These are phyloP conservation scores for Empidonax alnorum DNA, from an alignment of 2,113 vertebrate genomes.

Conservation along the genomic window DNA sequence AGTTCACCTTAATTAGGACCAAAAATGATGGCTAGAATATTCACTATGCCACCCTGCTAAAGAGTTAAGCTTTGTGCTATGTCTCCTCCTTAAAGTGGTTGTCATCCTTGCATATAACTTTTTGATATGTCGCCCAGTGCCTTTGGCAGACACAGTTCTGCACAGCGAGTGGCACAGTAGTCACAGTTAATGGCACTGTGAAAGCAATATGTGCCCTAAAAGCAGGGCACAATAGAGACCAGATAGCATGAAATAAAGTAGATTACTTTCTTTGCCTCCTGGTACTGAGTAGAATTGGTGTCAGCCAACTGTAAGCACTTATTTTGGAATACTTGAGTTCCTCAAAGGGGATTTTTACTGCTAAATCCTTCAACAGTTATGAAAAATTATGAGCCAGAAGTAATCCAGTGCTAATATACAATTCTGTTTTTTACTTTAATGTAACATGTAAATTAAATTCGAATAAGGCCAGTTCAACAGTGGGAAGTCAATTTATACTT, in stretches of 20 bases:
- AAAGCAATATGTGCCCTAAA: neutral
- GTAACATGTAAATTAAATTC: slow-evolving; percentile 10
- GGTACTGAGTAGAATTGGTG: slow-evolving; percentile 29
- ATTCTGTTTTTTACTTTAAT: slow-evolving; percentile 20
- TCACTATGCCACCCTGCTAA: neutral
- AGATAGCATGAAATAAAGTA: slow-evolving; percentile 58
- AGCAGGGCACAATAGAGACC: slow-evolving; percentile 19
- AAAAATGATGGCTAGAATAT: neutral
- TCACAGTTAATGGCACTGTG: neutral
- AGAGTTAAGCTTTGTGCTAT: neutral
- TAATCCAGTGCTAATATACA: slow-evolving; percentile 50
- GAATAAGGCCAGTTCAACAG: neutral
- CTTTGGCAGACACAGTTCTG: neutral
- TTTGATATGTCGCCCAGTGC: neutral
- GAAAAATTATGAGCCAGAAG: slow-evolving; percentile 23
- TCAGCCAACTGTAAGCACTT: slow-evolving; percentile 34
- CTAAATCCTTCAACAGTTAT: slow-evolving; percentile 50
- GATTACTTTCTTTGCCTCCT: slow-evolving; percentile 37
- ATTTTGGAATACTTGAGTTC: slow-evolving; percentile 1
- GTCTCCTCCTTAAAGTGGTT: neutral
- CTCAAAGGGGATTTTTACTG: slow-evolving; percentile 50
- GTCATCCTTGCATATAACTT: neutral
- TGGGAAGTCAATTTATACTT: neutral
- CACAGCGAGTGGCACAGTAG: neutral
- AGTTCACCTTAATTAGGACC: neutral